These are phyloP conservation scores for Pseudochromis fuscus DNA, from an alignment of 2,797 vertebrate species.

Conservation along the genomic window DNA sequence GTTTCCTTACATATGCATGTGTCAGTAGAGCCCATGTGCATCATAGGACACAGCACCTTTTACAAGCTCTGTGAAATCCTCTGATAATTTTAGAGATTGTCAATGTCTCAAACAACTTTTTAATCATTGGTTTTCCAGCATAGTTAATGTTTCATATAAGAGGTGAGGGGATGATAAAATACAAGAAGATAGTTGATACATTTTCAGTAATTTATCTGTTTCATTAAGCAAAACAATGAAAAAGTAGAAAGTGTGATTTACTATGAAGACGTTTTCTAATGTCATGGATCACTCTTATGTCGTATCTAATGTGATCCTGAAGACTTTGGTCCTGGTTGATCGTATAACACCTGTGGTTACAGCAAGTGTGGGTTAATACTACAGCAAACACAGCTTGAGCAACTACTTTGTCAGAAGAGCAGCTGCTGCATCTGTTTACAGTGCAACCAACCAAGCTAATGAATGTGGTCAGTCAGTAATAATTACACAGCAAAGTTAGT, in stretches of 20 bases:
- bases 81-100: constrained; percentile 58
- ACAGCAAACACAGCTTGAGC: constrained; percentile 15
- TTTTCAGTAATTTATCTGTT: constrained; percentile 19
- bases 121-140: constrained; percentile 48
- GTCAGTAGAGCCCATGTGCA: constrained; percentile 42
- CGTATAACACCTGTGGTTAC: not conserved
- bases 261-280: no score
- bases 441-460: constrained; percentile 5
- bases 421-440: constrained; percentile 12
- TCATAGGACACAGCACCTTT: constrained; percentile 55
- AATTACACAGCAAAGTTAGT: not conserved
- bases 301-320: not conserved
- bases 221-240: constrained; percentile 12
- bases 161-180: constrained; percentile 37
- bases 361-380: constrained; percentile 9
- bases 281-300: no score
- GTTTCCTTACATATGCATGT: constrained; percentile 53
- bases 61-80: constrained; percentile 55
- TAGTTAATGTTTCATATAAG: constrained; percentile 35
- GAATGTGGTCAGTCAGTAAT: constrained; percentile 10
- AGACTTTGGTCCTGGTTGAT: constrained; percentile 1
- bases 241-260: no score
- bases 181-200: constrained; percentile 35
- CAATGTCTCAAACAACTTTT: constrained; percentile 34
- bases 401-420: constrained; percentile 17